Evolutionary conservation across 2,113 vertebrate species (phyloP).

Genomic region (Polyodon spathula): DNA sequence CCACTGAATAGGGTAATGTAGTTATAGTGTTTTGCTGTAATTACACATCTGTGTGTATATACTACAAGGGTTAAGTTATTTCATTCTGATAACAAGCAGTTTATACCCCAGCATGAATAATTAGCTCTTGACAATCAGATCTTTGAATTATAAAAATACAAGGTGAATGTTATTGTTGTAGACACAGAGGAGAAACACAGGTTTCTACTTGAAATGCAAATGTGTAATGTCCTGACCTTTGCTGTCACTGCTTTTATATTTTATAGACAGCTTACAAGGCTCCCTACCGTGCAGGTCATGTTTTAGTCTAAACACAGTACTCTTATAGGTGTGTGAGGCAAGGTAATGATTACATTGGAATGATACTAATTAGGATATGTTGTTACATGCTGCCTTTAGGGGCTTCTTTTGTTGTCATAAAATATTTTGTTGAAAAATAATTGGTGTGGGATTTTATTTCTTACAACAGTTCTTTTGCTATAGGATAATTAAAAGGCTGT

Average conservation of each 20-base stretch:
- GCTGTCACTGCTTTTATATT: constrained; percentile 61
- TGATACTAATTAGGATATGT: constrained; percentile 66
- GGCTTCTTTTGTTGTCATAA: constrained; percentile 58
- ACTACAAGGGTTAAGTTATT: background rate
- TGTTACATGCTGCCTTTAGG: constrained; percentile 63
- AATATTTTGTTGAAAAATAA: constrained; percentile 67
- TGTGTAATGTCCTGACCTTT: constrained; percentile 60
- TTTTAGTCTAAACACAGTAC: constrained; percentile 69
- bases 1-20: background rate
- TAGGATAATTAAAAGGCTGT: constrained; percentile 14
- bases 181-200: too few relatives aligned
- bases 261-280: constrained; percentile 70
- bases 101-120: constrained; percentile 55
- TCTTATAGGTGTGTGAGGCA: constrained; percentile 65
- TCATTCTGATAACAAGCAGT: background rate
- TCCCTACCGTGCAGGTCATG: constrained; percentile 66
- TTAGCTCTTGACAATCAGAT: constrained; percentile 42
- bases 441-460: constrained; percentile 48
- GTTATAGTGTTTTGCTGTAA: constrained; percentile 22
- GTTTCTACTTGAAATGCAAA: constrained; percentile 69
- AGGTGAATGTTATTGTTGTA: too few relatives aligned
- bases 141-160: constrained; percentile 19
- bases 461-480: constrained; percentile 38
- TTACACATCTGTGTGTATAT: background rate
- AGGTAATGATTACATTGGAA: constrained; percentile 50